Percentiles rank a stretch among this genome's conserved stretches.
Evolutionary conservation across 1,140 invertebrate genomes (phyloP).

Genomic region (Trachymyrmex septentrionalis): DNA sequence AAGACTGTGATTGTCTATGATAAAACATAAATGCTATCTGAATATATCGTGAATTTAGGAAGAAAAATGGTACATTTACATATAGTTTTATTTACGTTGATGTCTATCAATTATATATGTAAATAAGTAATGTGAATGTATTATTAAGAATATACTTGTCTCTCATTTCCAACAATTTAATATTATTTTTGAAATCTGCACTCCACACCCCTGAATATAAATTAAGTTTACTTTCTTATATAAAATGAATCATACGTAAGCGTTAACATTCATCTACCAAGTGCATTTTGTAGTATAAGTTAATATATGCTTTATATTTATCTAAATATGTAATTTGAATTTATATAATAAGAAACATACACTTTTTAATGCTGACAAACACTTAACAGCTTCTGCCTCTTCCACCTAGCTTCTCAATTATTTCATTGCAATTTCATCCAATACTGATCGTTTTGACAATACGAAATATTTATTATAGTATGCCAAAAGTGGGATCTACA

Average conservation of each 20-base stretch:
- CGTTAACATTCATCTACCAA: not conserved
- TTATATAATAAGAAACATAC: slow-evolving; percentile 22
- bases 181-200: slow-evolving; percentile 62
- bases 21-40: slow-evolving; percentile 60
- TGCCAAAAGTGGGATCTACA: slow-evolving; percentile 75
- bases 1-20: slow-evolving; percentile 71
- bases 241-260: not conserved
- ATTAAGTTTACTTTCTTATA: not conserved
- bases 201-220: slow-evolving; percentile 36
- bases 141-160: slow-evolving; percentile 72
- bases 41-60: slow-evolving; percentile 67
- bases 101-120: slow-evolving; percentile 70
- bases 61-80: slow-evolving; percentile 59
- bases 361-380: not conserved
- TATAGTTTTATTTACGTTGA: slow-evolving; percentile 70
- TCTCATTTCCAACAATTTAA: slow-evolving; percentile 68
- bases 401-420: slow-evolving; percentile 75
- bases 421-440: slow-evolving; percentile 50
- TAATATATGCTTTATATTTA: slow-evolving; percentile 17
- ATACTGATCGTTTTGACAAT: slow-evolving; percentile 53
- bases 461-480: slow-evolving; percentile 76
- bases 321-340: not conserved
- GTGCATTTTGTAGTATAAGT: not conserved
- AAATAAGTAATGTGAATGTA: slow-evolving; percentile 72
- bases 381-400: slow-evolving; percentile 65